phyloP scores from a whole-genome alignment of 2,113 vertebrate genomes.

The Dipodomys ordii region DNA sequence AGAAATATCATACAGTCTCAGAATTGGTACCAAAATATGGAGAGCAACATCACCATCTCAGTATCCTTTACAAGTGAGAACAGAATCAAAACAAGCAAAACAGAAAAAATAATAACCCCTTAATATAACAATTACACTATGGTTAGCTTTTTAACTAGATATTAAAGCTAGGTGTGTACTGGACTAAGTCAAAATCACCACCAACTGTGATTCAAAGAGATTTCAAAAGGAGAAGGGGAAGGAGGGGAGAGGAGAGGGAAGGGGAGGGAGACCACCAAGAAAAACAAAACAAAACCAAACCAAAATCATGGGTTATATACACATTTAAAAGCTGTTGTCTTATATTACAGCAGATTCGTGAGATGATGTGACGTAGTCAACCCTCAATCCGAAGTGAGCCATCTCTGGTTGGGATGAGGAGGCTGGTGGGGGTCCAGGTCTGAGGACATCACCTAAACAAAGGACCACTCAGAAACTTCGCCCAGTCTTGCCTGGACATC shows the following conservation, averaged over 20 bases:
- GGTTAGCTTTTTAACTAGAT: slow-evolving; percentile 88
- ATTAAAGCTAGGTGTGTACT: slow-evolving; percentile 87
- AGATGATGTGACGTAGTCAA: slow-evolving; percentile 94
- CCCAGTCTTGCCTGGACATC: slow-evolving; percentile 96
- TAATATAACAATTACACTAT: slow-evolving; percentile 88
- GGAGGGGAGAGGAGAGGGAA: slow-evolving; percentile 68
- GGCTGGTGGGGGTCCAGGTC: slow-evolving; percentile 94
- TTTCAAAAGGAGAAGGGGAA: slow-evolving; percentile 79
- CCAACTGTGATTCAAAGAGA: slow-evolving; percentile 86
- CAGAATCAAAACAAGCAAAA: slow-evolving; percentile 82
- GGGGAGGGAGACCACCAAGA: slow-evolving; percentile 85
- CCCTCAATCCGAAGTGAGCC: slow-evolving; percentile 89
- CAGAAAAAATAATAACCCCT: slow-evolving; percentile 83
- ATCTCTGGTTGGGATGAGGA: slow-evolving; percentile 87
- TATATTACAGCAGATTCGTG: slow-evolving; percentile 98
- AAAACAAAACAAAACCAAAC: slow-evolving; percentile 86
- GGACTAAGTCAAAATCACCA: slow-evolving; percentile 87
- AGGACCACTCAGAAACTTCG: slow-evolving; percentile 97
- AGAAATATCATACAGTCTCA: slow-evolving; percentile 83
- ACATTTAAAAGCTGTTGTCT: slow-evolving; percentile 92
- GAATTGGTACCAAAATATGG: slow-evolving; percentile 87
- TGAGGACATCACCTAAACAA: slow-evolving; percentile 94
- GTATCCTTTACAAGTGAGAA: slow-evolving; percentile 90
- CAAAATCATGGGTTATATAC: slow-evolving; percentile 89
- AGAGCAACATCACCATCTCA: slow-evolving; percentile 89